These are phyloP conservation scores for Dasypus novemcinctus DNA, from an alignment of 2,113 vertebrate genomes.

Conservation along the genomic window DNA sequence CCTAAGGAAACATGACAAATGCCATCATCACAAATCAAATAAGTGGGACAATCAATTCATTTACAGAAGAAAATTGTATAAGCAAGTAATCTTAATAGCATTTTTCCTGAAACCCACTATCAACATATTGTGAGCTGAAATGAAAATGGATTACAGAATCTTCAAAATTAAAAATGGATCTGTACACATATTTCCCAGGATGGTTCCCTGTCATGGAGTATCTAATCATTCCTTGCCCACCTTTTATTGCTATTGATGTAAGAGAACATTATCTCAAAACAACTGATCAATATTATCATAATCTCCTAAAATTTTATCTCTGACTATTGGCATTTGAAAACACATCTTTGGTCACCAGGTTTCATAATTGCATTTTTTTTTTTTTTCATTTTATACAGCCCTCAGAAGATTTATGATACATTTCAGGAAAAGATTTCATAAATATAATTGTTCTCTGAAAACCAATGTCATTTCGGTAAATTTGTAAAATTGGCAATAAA, in stretches of 20 bases:
- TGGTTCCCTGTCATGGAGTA: slow-evolving; percentile 58
- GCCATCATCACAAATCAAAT: slow-evolving; percentile 75
- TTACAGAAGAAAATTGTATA: slow-evolving; percentile 75
- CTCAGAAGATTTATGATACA: slow-evolving; percentile 44
- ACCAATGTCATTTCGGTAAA: background rate
- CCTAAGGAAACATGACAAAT: slow-evolving; percentile 71
- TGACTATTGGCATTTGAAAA: slow-evolving; percentile 59
- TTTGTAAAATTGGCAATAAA: background rate
- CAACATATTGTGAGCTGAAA: slow-evolving; percentile 72
- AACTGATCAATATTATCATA: slow-evolving; percentile 78
- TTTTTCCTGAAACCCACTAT: slow-evolving; percentile 70
- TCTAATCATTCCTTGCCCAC: slow-evolving; percentile 77
- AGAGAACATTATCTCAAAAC: slow-evolving; percentile 79
- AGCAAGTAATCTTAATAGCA: slow-evolving; percentile 76
- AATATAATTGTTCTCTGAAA: slow-evolving; percentile 6
- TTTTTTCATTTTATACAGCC: slow-evolving; percentile 16
- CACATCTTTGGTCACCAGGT: slow-evolving; percentile 57
- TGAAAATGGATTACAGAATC: slow-evolving; percentile 81
- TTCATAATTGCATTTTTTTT: slow-evolving; percentile 48
- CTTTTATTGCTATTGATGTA: slow-evolving; percentile 82
- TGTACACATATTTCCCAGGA: slow-evolving; percentile 79
- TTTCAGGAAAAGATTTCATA: slow-evolving; percentile 20
- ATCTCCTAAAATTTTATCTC: slow-evolving; percentile 59
- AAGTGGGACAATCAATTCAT: slow-evolving; percentile 81
- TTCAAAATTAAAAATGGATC: slow-evolving; percentile 85